Percentiles rank a stretch among this genome's conserved stretches.
phyloP scores from a whole-genome alignment of 2,888 invertebrate genomes.

The Monochamus alternatus region DNA sequence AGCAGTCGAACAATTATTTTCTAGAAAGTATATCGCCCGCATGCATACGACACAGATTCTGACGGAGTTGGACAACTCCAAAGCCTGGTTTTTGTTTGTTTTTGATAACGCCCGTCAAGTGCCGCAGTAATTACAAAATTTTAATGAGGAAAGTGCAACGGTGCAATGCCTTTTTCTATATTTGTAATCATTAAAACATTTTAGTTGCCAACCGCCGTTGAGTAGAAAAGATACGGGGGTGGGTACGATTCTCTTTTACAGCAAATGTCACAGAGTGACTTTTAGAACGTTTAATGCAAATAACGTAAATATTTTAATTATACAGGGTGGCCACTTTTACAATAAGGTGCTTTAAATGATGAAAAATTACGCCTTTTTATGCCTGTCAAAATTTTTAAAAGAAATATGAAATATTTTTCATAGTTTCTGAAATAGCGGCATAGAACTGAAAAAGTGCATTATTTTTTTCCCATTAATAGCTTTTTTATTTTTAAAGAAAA shows the following conservation, averaged over 20 bases:
- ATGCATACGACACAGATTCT: constrained; percentile 29
- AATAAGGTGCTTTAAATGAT: too few relatives aligned
- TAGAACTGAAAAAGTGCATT: too few relatives aligned
- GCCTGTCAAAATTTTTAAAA: too few relatives aligned
- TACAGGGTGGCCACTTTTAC: too few relatives aligned
- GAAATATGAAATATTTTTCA: too few relatives aligned
- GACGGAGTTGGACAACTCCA: constrained; percentile 36
- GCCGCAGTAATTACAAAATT: constrained; percentile 67
- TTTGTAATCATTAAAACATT: constrained; percentile 22
- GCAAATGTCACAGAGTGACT: not conserved
- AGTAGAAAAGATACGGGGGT: too few relatives aligned
- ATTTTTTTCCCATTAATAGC: too few relatives aligned
- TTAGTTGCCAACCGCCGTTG: not conserved
- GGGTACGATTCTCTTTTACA: not conserved
- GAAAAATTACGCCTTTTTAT: too few relatives aligned
- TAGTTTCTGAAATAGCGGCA: too few relatives aligned
- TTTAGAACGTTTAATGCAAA: not conserved
- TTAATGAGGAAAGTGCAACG: constrained; percentile 70
- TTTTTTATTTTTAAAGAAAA: too few relatives aligned
- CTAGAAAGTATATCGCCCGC: constrained; percentile 38
- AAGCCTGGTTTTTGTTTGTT: constrained; percentile 48
- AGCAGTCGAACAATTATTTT: constrained; percentile 55
- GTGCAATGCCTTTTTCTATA: constrained; percentile 61
- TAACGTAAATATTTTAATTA: too few relatives aligned
- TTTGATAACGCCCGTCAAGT: constrained; percentile 42